Evolutionary conservation across 2,113 vertebrate species (phyloP), one percentile per base, ranked within the genome.

Genomic region (Sturnira hondurensis): DNA sequence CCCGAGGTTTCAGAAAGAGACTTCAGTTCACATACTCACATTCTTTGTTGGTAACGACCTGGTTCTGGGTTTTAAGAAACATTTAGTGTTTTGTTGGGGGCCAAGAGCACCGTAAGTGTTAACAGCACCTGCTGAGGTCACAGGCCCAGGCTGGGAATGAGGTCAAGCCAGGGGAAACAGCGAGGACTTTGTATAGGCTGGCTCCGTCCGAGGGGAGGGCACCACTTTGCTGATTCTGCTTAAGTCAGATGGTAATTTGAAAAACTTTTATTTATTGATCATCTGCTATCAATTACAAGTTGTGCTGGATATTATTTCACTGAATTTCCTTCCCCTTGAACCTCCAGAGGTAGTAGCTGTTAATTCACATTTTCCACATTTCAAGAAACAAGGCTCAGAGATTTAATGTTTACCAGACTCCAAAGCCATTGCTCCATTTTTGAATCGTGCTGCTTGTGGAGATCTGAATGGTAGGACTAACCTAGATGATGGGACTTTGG

Each of bases 161-260:
- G 6, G 31, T 15, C n/a, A 13, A 7, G 4, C 24, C 8, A 47
- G 1, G 16, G 45, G 20, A 50, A 5, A 5, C 6, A 5, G 26
- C 9, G n/a, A 68, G 38, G 26, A 12, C 1, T 50, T 63, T 13
- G 0, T 24, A 2, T 3, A 12, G 26, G 28, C 38, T 58, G 2
- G n/a, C 54, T 86, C 36, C 74, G 24, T 86, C 38, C 78, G 33
- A 17, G 6, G 14, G 3, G 33, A 17, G 6, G 14, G 3, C 28
- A 2, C 61, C 24, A 14, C n/a, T 88, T 50, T 85, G 43, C n/a
- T 61, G 24, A 16, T 85, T 87, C 50, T 50, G 1, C 58, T 19
- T 81, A 36, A 41, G 28, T 70, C 71, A 70, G 15, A 54, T 1
- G n/a, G 47, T 36, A 54, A 20, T 61, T 36, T 1, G 47, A 36